These are phyloP conservation scores for Formica aserva DNA, from an alignment of 2,888 invertebrate species.

Conservation along the genomic window DNA sequence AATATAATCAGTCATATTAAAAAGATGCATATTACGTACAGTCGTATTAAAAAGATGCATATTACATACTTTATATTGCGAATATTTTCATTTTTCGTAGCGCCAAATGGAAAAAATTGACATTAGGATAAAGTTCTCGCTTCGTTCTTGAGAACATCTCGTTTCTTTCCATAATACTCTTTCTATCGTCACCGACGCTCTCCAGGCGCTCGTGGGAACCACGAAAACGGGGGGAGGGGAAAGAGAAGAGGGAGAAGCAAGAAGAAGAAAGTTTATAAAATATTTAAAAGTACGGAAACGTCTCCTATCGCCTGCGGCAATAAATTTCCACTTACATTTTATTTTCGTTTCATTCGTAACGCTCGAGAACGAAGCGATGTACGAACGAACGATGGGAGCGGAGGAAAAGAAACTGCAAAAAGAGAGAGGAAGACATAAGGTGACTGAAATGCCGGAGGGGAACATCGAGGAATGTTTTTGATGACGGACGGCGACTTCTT, in stretches of 20 bases:
- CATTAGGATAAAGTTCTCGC: slow-evolving; percentile 77
- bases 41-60: neutral
- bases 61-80: neutral
- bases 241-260: slow-evolving; percentile 37
- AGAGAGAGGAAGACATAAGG: slow-evolving; percentile 68
- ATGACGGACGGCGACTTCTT: slow-evolving; percentile 64
- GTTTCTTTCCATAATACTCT: slow-evolving; percentile 70
- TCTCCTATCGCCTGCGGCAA: slow-evolving; percentile 85
- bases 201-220: slow-evolving; percentile 79
- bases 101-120: slow-evolving; percentile 79
- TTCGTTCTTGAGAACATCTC: slow-evolving; percentile 73
- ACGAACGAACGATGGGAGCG: slow-evolving; percentile 55
- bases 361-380: slow-evolving; percentile 75
- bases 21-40: neutral
- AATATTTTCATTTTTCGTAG: slow-evolving; percentile 23
- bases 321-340: slow-evolving; percentile 86
- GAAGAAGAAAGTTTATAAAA: slow-evolving; percentile 85
- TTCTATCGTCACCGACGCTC: slow-evolving; percentile 71
- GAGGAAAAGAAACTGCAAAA: slow-evolving; percentile 54
- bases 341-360: slow-evolving; percentile 84
- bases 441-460: slow-evolving; percentile 70
- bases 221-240: slow-evolving; percentile 60
- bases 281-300: slow-evolving; percentile 86
- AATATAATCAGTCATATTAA: neutral
- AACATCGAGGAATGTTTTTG: slow-evolving; percentile 65